These are phyloP conservation scores for Oryzias dopingdopingensis DNA, from an alignment of 2,797 vertebrate genomes.

Conservation along the genomic window DNA sequence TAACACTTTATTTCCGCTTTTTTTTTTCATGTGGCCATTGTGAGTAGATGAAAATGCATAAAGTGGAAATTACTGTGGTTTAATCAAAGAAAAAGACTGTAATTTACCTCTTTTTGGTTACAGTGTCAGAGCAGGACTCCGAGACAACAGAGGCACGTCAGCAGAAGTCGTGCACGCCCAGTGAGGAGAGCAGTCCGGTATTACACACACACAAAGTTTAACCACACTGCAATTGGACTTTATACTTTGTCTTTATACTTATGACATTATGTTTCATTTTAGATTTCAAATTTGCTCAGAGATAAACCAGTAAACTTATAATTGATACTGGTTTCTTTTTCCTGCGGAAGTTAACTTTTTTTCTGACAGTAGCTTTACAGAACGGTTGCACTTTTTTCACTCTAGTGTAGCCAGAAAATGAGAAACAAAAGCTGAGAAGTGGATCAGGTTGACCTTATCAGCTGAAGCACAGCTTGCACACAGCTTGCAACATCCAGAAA, in stretches of 20 bases:
- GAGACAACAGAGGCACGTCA: constrained; percentile 66
- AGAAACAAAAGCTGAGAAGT: constrained; percentile 1
- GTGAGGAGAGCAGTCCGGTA: constrained; percentile 77
- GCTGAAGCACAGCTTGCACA: constrained; percentile 1
- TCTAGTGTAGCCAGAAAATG: background rate
- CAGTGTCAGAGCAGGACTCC: constrained; percentile 80
- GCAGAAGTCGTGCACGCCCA: constrained; percentile 67
- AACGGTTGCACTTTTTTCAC: background rate
- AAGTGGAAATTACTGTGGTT: background rate
- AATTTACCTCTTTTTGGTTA: constrained; percentile 18
- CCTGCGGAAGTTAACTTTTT: background rate
- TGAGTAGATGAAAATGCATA: background rate
- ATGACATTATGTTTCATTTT: too few species aligned
- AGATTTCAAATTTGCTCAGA: too few species aligned
- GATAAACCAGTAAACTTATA: background rate
- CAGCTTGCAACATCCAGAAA: background rate
- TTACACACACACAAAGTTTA: constrained; percentile 11
- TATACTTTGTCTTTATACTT: too few species aligned
- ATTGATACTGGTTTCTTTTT: background rate
- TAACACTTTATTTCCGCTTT: background rate
- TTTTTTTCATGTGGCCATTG: background rate
- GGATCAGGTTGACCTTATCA: background rate
- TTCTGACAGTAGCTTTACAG: background rate
- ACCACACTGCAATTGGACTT: too few species aligned
- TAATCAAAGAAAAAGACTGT: background rate